Percentiles rank a stretch among this genome's conserved stretches.
These are phyloP conservation scores for Thalassaphorura encarpata DNA, from an alignment of 1,140 invertebrate species.

Conservation along the genomic window DNA sequence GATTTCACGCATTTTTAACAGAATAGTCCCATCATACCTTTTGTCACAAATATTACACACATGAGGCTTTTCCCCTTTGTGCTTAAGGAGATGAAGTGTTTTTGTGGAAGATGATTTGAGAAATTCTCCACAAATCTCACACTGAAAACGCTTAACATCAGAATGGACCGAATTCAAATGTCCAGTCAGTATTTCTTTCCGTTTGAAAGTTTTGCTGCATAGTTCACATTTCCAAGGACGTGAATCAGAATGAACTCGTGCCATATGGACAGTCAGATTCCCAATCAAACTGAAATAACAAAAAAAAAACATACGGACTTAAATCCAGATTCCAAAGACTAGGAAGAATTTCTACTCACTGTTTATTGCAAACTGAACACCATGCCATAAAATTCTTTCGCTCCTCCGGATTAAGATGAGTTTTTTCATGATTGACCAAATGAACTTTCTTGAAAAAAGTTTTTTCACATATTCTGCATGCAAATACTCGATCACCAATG, in stretches of 20 bases:
- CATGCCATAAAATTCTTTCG: constrained; percentile 11
- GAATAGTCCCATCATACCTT: background rate
- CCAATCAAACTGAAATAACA: background rate
- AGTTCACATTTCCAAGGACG: constrained; percentile 23
- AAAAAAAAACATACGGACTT: background rate
- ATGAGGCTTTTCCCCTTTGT: constrained; percentile 78
- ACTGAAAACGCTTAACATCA: constrained; percentile 61
- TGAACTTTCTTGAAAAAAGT: constrained; percentile 18
- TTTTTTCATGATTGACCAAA: constrained; percentile 15
- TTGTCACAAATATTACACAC: constrained; percentile 76
- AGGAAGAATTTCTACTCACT: background rate
- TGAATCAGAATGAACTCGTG: constrained; percentile 16
- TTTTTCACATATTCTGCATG: constrained; percentile 17
- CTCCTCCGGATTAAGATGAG: constrained; percentile 20
- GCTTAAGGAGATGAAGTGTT: constrained; percentile 73
- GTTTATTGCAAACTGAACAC: constrained; percentile 17
- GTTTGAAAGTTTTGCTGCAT: constrained; percentile 18
- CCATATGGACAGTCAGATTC: constrained; percentile 15
- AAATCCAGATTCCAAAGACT: background rate
- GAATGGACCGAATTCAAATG: constrained; percentile 13
- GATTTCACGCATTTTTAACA: background rate
- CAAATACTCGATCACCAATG: constrained; percentile 1
- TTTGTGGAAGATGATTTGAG: constrained; percentile 69
- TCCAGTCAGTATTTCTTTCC: constrained; percentile 19
- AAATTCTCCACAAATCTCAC: constrained; percentile 66